Evolutionary conservation across 2,888 invertebrate genomes (phyloP).

Genomic region (Pterostichus niger): DNA sequence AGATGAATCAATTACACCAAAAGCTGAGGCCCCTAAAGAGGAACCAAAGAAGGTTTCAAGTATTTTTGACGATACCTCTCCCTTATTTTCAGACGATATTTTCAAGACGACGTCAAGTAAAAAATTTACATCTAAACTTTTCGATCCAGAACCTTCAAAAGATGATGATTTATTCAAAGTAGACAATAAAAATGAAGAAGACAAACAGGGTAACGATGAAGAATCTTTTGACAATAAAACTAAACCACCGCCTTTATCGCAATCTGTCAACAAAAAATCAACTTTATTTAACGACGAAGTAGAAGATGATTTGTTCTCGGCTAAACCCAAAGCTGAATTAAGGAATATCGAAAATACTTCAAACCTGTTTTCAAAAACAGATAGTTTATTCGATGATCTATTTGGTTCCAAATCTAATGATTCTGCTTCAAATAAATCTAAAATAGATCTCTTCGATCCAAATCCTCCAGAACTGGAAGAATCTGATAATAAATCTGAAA

Average conservation of each 20-base stretch:
- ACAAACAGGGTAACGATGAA: neutral
- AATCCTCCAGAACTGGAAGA: conserved; percentile 70
- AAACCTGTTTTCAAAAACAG: conserved; percentile 50
- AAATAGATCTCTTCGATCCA: conserved; percentile 63
- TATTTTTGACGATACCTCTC: conserved; percentile 61
- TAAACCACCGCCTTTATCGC: conserved; percentile 43
- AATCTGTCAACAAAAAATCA: conserved; percentile 5
- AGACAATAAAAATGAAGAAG: neutral
- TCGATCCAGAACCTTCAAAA: conserved; percentile 70
- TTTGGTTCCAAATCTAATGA: conserved; percentile 51
- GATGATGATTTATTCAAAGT: conserved; percentile 63
- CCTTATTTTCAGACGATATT: conserved; percentile 74
- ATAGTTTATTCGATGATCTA: conserved; percentile 60
- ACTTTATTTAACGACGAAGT: conserved; percentile 35
- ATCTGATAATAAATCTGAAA: conserved; percentile 73
- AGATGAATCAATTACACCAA: conserved; percentile 40
- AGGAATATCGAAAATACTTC: conserved; percentile 44
- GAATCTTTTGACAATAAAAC: conserved; percentile 15
- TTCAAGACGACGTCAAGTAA: conserved; percentile 71
- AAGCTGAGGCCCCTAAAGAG: conserved; percentile 15
- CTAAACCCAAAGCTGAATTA: conserved; percentile 37
- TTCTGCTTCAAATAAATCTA: conserved; percentile 11
- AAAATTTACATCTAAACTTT: conserved; percentile 71
- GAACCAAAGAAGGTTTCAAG: conserved; percentile 27
- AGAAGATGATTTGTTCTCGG: conserved; percentile 45